Conservation (phyloP, 2,888 invertebrate species). For the Chrysomela aeneicollis region DNA sequence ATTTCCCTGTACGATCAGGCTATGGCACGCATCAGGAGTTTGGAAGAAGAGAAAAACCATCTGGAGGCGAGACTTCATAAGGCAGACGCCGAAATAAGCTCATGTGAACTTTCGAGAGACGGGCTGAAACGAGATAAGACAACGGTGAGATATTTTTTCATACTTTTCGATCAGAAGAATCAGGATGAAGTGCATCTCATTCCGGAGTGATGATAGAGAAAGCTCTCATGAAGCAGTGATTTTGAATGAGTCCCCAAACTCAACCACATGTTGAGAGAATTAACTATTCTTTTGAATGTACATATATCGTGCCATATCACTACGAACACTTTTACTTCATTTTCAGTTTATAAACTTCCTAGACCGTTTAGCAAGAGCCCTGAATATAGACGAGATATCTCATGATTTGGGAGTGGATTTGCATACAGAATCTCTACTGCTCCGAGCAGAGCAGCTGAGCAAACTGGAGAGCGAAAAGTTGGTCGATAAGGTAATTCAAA, state of each 20-base stretch:
- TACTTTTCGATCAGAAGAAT: too few species aligned
- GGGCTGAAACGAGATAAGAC: conserved; percentile 79
- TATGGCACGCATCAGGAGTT: conserved; percentile 68
- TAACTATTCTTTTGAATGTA: too few species aligned
- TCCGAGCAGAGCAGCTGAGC: conserved; percentile 85
- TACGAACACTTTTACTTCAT: too few species aligned
- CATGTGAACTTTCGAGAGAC: conserved; percentile 76
- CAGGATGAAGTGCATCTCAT: too few species aligned
- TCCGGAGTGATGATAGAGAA: too few species aligned
- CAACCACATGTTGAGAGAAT: too few species aligned
- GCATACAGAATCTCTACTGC: conserved; percentile 83
- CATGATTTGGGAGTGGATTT: conserved; percentile 82
- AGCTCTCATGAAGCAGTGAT: too few species aligned
- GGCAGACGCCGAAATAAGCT: conserved; percentile 79
- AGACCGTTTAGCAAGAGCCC: conserved; percentile 80
- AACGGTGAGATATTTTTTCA: conserved; percentile 76
- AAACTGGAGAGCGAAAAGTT: conserved; percentile 83
- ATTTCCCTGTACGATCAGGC: conserved; percentile 73
- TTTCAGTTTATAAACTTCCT: conserved; percentile 82
- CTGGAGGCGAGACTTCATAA: conserved; percentile 80
- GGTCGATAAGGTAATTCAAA: conserved; percentile 75
- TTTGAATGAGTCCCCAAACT: too few species aligned
- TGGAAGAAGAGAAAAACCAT: conserved; percentile 80
- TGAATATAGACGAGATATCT: conserved; percentile 86
- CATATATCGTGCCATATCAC: too few species aligned